Evolutionary conservation across 2,888 invertebrate genomes (phyloP), one percentile per base, ranked within the genome.

Genomic region (Fragum sueziense): DNA sequence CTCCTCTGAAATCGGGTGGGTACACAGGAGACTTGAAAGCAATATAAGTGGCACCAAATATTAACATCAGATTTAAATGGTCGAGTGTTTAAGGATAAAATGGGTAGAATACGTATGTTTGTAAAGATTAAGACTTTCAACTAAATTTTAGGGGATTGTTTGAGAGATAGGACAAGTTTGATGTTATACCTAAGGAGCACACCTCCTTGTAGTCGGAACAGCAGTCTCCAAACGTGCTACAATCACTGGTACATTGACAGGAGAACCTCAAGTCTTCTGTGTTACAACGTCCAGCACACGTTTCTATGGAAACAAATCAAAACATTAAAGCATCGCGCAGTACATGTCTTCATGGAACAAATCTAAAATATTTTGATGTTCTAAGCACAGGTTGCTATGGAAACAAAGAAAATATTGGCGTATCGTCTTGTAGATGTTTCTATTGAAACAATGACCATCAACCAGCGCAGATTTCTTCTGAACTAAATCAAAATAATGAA

Each of bases 201-300:
- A 62, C 20, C 9, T 62, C 62, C 34, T 33, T 14, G 22, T 62
- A 62, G 34, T 62, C 62, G 3, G 62, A 34, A 33, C 62, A 62
- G 17, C 62, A 62, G 31, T 62, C 62, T 14, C 34, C 62, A 22
- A 62, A n/a, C 1, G 33, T 0, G 2, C 17, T 1, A 33, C 62
- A 62, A 2, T 17, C 14, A 22, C 33, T 62, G 34, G 31, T 34
- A 62, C 62, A 62, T 29, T 62, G 62, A 29, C 62, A 62, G 0
- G 11, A 20, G 62, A 62, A 62, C 0, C 20, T 25, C n/a, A 62
- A 34, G 62, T 62, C 62, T 34, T 62, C 62, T 4, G 62, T 62
- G 34, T 62, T 33, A 33, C 62, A 62, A 29, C 62, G 62, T 29
- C 62, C 62, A 6, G 20, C 62, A 62, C 62, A 62, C 9, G 62